Conservation (phyloP, 2,113 vertebrate genomes). For the Sapayoa aenigma region DNA sequence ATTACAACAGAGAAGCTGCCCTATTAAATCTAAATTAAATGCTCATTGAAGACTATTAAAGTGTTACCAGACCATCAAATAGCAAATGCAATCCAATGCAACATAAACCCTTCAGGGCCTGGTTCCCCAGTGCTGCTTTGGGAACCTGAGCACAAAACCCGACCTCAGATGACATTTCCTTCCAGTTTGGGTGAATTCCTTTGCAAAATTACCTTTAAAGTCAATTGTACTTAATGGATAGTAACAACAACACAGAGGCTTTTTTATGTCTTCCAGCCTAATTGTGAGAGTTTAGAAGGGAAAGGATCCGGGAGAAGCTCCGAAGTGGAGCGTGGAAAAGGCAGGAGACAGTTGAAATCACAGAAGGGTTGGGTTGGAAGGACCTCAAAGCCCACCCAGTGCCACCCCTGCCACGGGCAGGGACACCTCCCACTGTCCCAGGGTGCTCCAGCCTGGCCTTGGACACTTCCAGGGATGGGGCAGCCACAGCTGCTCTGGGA, state of each 20-base stretch:
- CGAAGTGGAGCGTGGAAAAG: background rate
- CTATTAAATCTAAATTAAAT: constrained; percentile 70
- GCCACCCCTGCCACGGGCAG: background rate
- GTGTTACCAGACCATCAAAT: constrained; percentile 47
- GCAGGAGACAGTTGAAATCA: fast-evolving
- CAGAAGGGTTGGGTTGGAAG: background rate
- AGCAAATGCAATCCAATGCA: background rate
- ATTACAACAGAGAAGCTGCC: constrained; percentile 64
- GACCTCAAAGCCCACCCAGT: fast-evolving
- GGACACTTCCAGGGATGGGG: background rate
- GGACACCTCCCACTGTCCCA: background rate
- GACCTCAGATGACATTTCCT: background rate
- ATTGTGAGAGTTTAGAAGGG: background rate
- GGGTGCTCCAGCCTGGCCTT: background rate
- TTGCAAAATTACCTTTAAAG: background rate
- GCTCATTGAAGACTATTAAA: constrained; percentile 61
- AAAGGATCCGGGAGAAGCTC: background rate
- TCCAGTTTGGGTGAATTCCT: background rate
- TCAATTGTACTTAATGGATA: background rate
- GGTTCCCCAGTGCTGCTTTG: background rate
- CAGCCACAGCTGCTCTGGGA: background rate
- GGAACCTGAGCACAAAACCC: background rate
- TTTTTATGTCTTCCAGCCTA: fast-evolving
- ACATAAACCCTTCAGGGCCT: background rate
- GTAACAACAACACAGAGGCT: fast-evolving